Evolutionary conservation across 2,113 vertebrate genomes (phyloP), one percentile per base, ranked within the genome.

Genomic region (Archilochus colubris): DNA sequence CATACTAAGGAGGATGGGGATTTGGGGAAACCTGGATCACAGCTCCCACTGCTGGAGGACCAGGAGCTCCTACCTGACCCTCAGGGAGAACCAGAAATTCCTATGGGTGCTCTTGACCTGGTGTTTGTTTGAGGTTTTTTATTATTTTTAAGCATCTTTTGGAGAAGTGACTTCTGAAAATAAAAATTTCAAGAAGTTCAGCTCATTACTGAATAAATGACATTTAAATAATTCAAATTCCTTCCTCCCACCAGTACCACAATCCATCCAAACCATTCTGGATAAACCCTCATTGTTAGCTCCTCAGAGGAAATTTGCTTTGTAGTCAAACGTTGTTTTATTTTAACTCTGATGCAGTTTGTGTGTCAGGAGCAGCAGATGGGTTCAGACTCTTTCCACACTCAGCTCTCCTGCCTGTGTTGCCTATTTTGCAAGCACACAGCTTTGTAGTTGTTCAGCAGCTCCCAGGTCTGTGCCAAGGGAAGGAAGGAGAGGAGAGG

Each of bases 31-130:
- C 28, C 48, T 88, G 75, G 25, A 23, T 82, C 88, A 96, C 72
- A 96, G 95, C 95, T 96, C 96, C 96, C 90, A 83, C 96, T 96
- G 12, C 92, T 88, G 96, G 95, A 86, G 82, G 83, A 10, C 68
- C 46, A 48, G 46, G 55, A 80, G 18, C 55, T 85, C 81, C 2
- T 3, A 1, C 78, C 57, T 43, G 76, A 50, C 1, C 2, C 2
- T 5, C 44, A 15, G 66, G 43, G 70, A 53, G 57, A 72, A 19
- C 9, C 77, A 48, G 9, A 48, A 89, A 36, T 25, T 64, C 63
- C 70, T 6, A 14, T 4, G 4, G 28, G 14, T 78, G 38, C 27
- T 69, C 11, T n/a, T 64, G 53, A 14, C 31, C 66, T 57, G 28
- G 23, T 28, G 12, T 4, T 46, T 51, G 48, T 51, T 23, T 22